Base-by-base conservation (phyloP, 2,113 vertebrate genomes). In the Pterocles orientalis region DNA sequence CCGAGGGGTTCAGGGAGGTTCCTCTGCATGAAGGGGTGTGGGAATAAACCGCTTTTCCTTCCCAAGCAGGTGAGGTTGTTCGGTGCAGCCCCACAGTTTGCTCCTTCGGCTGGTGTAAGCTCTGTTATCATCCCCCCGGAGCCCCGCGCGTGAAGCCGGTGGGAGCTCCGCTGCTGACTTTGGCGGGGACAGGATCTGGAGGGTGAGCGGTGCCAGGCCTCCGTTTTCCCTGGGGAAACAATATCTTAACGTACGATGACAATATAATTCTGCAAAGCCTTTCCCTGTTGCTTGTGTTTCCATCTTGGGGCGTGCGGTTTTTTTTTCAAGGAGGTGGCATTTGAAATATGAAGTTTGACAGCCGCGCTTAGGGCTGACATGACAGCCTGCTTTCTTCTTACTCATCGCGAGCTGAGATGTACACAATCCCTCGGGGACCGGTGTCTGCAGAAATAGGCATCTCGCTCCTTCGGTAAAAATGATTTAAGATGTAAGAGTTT, bases 281-380 rank as follows among this genome's bases (percentile, higher is more conserved):
- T 5, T 86, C 83, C 91, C 47, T 2, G 54, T 2, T 79, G 92
- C 90, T 65, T 48, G 60, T 71, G 47, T 61, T 84, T 75, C 92
- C 86, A 26, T 1, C 9, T 5, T 39, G 91, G 69, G 88, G 23
- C 3, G 77, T 54, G 93, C 45, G 89, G 48, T 85, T 86, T 84
- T 64, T 91, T 70, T 66, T 88, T 24, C 1, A 33, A 80, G 96
- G 95, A 85, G 94, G 79, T 95, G 93, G 93, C 94, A 39, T 95
- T 88, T 92, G 90, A 56, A 77, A 92, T 29, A 33, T 2, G 79
- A 51, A 92, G 54, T 92, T 85, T 96, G 96, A 95, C 96, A 96
- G 94, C 91, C 34, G 5, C 61, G 56, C 56, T 79, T 18, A 16
- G 86, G 91, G 33, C 93, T 94, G 92, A 69, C 85, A 6, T 77